Conservation (phyloP, 2,113 vertebrate genomes). For the Euleptes europaea region DNA sequence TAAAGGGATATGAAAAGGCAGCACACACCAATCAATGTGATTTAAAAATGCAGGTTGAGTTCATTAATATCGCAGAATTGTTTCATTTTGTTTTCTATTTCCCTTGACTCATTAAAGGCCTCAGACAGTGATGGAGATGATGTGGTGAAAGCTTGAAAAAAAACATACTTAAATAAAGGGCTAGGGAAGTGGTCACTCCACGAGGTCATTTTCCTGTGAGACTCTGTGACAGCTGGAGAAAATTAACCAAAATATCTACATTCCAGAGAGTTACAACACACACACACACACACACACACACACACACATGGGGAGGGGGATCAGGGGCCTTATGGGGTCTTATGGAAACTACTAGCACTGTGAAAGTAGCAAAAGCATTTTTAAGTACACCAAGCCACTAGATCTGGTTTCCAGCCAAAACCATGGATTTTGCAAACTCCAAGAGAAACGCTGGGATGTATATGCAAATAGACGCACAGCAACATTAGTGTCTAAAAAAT, state of each 20-base stretch:
- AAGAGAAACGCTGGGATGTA: conserved; percentile 43
- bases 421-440: conserved; percentile 49
- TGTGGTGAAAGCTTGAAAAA: conserved; percentile 67
- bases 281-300: no score
- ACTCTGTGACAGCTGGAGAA: conserved; percentile 70
- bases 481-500: conserved; percentile 6
- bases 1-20: neutral
- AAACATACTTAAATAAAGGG: conserved; percentile 50
- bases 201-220: conserved; percentile 67
- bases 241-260: conserved; percentile 75
- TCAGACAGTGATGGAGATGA: conserved; percentile 58
- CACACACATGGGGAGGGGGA: conserved; percentile 35
- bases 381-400: conserved; percentile 40
- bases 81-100: conserved; percentile 13
- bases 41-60: conserved; percentile 11
- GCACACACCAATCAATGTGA: conserved; percentile 9
- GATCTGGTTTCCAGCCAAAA: conserved; percentile 62
- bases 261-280: conserved; percentile 73
- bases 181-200: conserved; percentile 69
- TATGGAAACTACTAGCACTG: conserved; percentile 56
- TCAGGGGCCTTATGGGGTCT: conserved; percentile 59
- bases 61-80: neutral
- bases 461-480: conserved; percentile 55
- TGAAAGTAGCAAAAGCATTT: conserved; percentile 52
- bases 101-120: conserved; percentile 55